Conservation (phyloP, 2,797 vertebrate species). For the Propithecus deckenii region DNA sequence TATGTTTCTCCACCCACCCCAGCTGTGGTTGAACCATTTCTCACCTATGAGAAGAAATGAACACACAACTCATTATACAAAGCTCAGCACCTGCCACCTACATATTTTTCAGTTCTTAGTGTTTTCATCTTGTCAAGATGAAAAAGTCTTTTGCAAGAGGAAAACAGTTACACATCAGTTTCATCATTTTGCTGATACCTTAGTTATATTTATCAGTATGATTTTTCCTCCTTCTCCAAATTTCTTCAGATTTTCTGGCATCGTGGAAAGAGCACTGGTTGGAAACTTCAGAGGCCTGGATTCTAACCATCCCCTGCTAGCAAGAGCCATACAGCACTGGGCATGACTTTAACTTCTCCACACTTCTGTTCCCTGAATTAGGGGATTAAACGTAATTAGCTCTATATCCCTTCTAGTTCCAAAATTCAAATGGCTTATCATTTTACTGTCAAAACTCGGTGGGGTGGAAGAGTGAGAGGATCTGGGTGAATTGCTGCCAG, state of each 20-base stretch:
- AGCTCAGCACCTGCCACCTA: constrained; percentile 21
- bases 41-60: not conserved
- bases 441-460: constrained; percentile 9
- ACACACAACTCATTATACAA: not conserved
- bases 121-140: not conserved
- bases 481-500: not conserved
- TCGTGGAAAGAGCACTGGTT: not conserved
- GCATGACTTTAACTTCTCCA: not conserved
- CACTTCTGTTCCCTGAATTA: not conserved
- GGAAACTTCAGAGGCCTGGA: not conserved
- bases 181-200: not conserved
- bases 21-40: not conserved
- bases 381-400: not conserved
- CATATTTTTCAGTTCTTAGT: not conserved
- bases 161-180: not conserved
- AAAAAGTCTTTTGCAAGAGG: not conserved
- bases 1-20: not conserved
- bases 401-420: not conserved
- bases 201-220: not conserved
- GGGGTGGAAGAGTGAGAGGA: not conserved
- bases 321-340: not conserved
- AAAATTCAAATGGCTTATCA: constrained; percentile 19
- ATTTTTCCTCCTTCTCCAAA: not conserved
- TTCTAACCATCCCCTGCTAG: not conserved
- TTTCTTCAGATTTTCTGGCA: not conserved